Evolutionary conservation across 2,797 vertebrate species (phyloP), one percentile per base, ranked within the genome.

Genomic region (Karalla daura): DNA sequence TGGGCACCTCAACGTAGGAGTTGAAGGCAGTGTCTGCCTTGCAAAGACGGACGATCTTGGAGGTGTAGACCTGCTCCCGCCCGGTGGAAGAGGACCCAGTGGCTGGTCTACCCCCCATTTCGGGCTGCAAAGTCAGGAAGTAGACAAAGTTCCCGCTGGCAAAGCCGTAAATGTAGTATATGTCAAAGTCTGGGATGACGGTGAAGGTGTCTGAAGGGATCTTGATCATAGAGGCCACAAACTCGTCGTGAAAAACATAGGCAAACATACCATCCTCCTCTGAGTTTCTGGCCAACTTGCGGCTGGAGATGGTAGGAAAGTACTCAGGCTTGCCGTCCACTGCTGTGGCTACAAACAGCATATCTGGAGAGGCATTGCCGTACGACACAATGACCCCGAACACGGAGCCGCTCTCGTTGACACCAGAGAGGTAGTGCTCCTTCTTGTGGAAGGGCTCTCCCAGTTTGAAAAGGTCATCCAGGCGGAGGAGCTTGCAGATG

Each of bases 221-320:
- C 84, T 99, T 99, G 80, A 99, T 98, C 96, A 98, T 98, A 0
- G 98, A 99, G 33, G 97, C 97, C 84, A 99, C 96, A 85, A 99
- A 99, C 81, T 99, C 97, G 0, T 99, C 97, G 0, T 99, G 98
- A 90, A 98, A 99, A 86, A 99, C 97, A 0, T 98, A 99, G 0
- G 98, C 97, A 15, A 99, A 99, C 98, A 99, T 99, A 74, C 97
- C 95, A 0, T 98, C 97, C 0, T 96, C 97, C 89, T 99, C 97
- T 0, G 97, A 98, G 90, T 99, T 98, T 83, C 95, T 96, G 59
- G 96, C 95, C 80, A 99, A 88, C 88, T 97, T 98, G 32, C 98
- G 93, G 84, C 97, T 99, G 46, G 98, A 99, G 83, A 99, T 99
- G 41, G 97, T 99, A 18, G 98, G 98, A 86, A 99, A 99, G 81